Conservation (phyloP, 2,113 vertebrate species). For the Hippoglossus stenolepis region DNA sequence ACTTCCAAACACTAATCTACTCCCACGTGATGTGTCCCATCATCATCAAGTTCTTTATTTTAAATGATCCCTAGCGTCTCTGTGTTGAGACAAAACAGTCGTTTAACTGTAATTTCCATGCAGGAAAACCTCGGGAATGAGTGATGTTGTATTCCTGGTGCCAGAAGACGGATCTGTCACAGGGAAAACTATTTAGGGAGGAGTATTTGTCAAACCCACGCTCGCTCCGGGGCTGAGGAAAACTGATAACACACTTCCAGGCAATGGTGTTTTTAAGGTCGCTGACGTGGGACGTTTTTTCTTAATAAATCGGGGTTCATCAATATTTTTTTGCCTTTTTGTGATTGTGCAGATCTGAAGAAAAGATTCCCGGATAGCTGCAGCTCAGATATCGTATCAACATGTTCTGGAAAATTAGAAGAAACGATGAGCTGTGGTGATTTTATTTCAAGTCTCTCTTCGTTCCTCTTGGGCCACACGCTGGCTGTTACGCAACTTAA, state of each 20-base stretch:
- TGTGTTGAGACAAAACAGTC: constrained; percentile 34
- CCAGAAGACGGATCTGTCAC: constrained; percentile 50
- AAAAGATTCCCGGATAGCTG: constrained; percentile 16
- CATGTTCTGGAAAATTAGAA: constrained; percentile 1
- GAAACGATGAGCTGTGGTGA: not conserved
- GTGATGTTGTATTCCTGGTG: constrained; percentile 51
- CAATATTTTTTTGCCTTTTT: constrained; percentile 5
- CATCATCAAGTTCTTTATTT: constrained; percentile 3
- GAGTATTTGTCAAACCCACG: constrained; percentile 55
- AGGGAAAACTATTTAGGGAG: constrained; percentile 56
- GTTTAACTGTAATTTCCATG: constrained; percentile 64
- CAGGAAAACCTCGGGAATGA: constrained; percentile 36
- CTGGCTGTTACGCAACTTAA: constrained; percentile 22
- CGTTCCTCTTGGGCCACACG: not conserved
- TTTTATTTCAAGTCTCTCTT: constrained; percentile 25
- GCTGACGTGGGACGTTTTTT: not conserved
- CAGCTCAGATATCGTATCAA: constrained; percentile 1
- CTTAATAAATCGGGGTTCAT: constrained; percentile 12
- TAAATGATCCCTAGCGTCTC: not conserved
- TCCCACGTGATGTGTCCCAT: not conserved
- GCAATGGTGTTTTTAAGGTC: constrained; percentile 34
- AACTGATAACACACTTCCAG: constrained; percentile 35
- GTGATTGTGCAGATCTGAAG: not conserved
- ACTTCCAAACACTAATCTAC: constrained; percentile 15
- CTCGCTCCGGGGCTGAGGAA: constrained; percentile 15